Conservation (phyloP, 2,113 vertebrate genomes). For the Ellobius talpinus region DNA sequence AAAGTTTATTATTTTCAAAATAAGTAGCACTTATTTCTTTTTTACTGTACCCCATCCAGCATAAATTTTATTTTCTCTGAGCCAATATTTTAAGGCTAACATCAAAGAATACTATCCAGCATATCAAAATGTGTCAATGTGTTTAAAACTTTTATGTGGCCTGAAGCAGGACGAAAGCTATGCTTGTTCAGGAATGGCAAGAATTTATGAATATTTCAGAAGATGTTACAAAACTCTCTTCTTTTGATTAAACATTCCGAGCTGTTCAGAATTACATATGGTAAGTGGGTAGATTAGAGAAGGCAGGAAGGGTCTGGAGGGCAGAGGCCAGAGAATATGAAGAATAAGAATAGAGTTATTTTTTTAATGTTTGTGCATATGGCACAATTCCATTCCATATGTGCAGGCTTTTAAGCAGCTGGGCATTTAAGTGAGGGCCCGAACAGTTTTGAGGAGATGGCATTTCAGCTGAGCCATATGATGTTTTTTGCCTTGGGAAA, state of each 20-base stretch:
- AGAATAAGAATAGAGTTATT: background rate
- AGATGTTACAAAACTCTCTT: background rate
- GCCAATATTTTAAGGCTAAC: background rate
- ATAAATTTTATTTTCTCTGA: constrained; percentile 40
- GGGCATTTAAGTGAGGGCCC: background rate
- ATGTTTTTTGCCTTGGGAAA: background rate
- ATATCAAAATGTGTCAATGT: constrained; percentile 46
- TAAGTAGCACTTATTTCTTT: background rate
- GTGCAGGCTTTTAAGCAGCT: background rate
- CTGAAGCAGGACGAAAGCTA: background rate
- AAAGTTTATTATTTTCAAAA: background rate
- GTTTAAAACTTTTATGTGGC: constrained; percentile 57
- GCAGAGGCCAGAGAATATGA: background rate
- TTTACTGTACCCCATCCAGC: background rate
- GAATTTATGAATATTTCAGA: background rate
- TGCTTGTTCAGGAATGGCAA: constrained; percentile 10
- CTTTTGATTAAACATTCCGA: background rate
- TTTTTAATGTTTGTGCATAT: background rate
- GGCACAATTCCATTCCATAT: background rate
- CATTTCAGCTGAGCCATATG: background rate
- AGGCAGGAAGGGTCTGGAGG: background rate
- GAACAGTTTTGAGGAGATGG: background rate
- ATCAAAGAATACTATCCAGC: background rate
- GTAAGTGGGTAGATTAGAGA: constrained; percentile 31
- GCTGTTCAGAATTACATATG: background rate